Base-by-base conservation (phyloP, 1,140 invertebrate species). In the Scaptomyza graminum region DNA sequence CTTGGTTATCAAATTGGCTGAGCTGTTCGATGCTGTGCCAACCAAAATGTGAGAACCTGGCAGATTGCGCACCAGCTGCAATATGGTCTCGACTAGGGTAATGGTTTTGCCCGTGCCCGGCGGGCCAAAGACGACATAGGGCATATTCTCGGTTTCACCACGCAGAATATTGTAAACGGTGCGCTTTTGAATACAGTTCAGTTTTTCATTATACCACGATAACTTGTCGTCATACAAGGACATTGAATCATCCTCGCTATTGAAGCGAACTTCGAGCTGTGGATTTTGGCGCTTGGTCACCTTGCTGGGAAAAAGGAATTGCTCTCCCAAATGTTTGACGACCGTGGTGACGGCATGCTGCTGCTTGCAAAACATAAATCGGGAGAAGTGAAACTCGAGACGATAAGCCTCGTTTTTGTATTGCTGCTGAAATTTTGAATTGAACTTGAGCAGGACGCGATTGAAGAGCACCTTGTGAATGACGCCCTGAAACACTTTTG, bases 91-190 rank as follows among this genome's bases (percentile, higher is more conserved):
- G 15, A 98, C 95, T 5, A 99, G 91, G 5, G 98, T 99, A 0
- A 98, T 92, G 0, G 98, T 99, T 93, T 99, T 99, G n/a, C 98
- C 98, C n/a, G 97, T 98, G 7, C 98, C 97, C 2, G 98, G 98
- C 43, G 98, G 98, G 3, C 98, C 98, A 92, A 96, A 99, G 67
- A 99, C 95, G 5, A 98, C 93, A 83, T 99, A 99, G 0, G 98
- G 98, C 64, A 96, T 91, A 0, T 96, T 96, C 11, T 95, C 92
- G 7, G 94, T 94, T 64, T 95, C 93, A 2, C 95, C 95, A 13
- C 93, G 92, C 7, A 99, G 77, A 64, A 98, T 96, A 88, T 97
- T 96, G 39, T 88, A 92, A 0, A 99, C 95, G 6, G 97, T 97
- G 57, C 92, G 87, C 84, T 95, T 96, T 92, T 98, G 97, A 66